phyloP scores from a whole-genome alignment of 2,113 vertebrate genomes.

The Pomatorhinus ruficollis region DNA sequence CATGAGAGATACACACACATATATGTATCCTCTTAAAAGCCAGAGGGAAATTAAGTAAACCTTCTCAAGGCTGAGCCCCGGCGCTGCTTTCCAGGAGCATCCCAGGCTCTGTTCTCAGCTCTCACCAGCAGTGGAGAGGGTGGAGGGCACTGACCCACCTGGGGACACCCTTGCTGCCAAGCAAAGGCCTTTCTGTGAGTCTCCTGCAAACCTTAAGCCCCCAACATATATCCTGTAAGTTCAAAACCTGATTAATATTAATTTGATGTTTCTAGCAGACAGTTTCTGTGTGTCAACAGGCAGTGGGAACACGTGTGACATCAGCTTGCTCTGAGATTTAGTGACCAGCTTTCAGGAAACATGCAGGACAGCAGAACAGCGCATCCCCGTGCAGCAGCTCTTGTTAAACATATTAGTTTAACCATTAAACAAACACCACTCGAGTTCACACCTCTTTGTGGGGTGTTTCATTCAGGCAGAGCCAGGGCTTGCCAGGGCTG shows the following conservation, averaged over 20 bases:
- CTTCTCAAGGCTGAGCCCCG: not conserved
- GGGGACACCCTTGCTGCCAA: not conserved
- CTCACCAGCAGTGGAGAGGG: too few relatives aligned
- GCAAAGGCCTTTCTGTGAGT: not conserved
- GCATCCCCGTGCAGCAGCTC: not conserved
- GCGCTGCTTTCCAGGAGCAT: not conserved
- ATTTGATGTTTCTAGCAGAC: not conserved
- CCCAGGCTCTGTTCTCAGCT: not conserved
- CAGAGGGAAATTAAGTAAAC: not conserved
- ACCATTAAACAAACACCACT: not conserved
- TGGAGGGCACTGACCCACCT: not conserved
- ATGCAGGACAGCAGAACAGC: not conserved
- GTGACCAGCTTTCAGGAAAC: not conserved
- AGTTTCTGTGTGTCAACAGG: not conserved
- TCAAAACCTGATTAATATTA: not conserved
- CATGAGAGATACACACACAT: not conserved
- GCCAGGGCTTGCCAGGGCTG: constrained; percentile 27
- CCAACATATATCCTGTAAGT: not conserved
- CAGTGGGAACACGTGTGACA: not conserved
- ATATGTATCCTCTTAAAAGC: not conserved
- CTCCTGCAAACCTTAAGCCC: not conserved
- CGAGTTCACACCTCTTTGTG: not conserved
- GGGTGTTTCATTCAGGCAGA: not conserved
- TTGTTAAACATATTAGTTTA: not conserved
- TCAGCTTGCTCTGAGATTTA: not conserved